phyloP scores from a whole-genome alignment of 2,888 invertebrate species.

The Halictus quadricinctus region DNA sequence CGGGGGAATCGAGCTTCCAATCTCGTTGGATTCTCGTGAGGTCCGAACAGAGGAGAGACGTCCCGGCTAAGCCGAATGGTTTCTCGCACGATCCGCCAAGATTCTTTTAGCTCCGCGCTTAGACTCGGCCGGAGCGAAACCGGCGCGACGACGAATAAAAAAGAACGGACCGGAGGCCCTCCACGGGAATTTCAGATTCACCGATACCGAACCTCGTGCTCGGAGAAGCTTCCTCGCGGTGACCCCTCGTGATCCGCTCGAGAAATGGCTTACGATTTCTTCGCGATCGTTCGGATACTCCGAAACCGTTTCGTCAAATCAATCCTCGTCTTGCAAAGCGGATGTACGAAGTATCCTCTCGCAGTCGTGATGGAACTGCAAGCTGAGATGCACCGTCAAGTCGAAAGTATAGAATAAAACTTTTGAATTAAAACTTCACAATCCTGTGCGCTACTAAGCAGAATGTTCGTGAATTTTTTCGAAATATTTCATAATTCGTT shows the following conservation, averaged over 20 bases:
- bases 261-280: not conserved
- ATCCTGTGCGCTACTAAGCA: too few species aligned
- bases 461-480: too few species aligned
- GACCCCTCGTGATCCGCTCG: conserved; percentile 46
- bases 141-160: conserved; percentile 27
- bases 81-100: conserved; percentile 44
- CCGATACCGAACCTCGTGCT: conserved; percentile 44
- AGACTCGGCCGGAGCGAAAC: conserved; percentile 21
- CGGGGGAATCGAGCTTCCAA: conserved; percentile 46
- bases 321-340: not conserved
- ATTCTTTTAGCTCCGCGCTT: conserved; percentile 29
- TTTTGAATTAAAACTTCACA: too few species aligned
- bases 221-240: conserved; percentile 26
- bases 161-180: conserved; percentile 7
- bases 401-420: too few species aligned
- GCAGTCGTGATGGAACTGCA: too few species aligned
- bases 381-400: too few species aligned
- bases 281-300: conserved; percentile 32
- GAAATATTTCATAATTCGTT: too few species aligned
- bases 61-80: conserved; percentile 23
- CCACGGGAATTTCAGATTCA: conserved; percentile 43
- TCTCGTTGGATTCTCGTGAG: conserved; percentile 40
- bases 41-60: conserved; percentile 19
- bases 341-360: not conserved
- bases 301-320: conserved; percentile 28